phyloP scores from a whole-genome alignment of 2,113 vertebrate species.

The Prunella fulvescens region DNA sequence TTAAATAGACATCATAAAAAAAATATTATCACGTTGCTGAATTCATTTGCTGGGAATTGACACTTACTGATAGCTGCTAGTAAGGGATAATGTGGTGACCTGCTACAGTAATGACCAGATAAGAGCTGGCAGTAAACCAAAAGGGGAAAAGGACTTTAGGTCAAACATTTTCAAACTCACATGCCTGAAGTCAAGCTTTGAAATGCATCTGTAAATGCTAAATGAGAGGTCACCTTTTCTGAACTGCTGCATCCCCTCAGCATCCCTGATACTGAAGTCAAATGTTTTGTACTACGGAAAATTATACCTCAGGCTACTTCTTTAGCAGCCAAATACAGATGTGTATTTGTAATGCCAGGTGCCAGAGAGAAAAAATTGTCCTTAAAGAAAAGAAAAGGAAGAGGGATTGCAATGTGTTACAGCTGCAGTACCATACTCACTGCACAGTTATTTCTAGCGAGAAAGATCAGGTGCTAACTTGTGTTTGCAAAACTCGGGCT shows the following conservation, averaged over 20 bases:
- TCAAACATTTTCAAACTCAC: slow-evolving; percentile 25
- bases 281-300: background rate
- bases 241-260: background rate
- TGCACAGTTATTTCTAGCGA: background rate
- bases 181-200: background rate
- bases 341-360: background rate
- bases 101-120: background rate
- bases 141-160: background rate
- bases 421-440: background rate
- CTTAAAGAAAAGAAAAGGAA: background rate
- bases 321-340: slow-evolving; percentile 6
- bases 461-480: background rate
- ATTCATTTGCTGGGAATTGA: slow-evolving; percentile 43
- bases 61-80: slow-evolving; percentile 29
- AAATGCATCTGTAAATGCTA: slow-evolving; percentile 18
- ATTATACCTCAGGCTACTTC: background rate
- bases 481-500: background rate
- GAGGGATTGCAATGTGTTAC: background rate
- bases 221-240: background rate
- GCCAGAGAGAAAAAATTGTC: background rate
- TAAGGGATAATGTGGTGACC: slow-evolving; percentile 15
- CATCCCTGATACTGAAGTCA: background rate
- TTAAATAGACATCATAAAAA: slow-evolving; percentile 39
- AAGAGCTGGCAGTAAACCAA: slow-evolving; percentile 21
- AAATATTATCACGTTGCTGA: background rate